Evolutionary conservation across 2,888 invertebrate species (phyloP).

Genomic region (Athrips mouffetella): DNA sequence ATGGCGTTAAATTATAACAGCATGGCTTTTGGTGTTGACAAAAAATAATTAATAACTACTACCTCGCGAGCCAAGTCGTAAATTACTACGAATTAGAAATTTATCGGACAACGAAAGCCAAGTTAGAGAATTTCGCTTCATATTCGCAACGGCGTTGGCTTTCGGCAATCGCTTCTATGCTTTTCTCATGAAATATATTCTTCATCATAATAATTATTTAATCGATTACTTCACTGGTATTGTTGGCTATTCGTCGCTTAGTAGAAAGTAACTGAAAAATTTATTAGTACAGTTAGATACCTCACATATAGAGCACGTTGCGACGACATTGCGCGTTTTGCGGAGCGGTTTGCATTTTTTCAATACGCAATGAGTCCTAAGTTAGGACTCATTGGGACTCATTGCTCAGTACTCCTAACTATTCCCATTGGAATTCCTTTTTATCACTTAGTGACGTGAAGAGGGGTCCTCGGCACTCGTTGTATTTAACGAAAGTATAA

Average conservation of each 20-base stretch:
- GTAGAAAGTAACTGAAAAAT: not conserved
- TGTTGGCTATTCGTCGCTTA: conserved; percentile 5
- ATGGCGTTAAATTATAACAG: conserved; percentile 22
- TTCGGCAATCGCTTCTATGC: conserved; percentile 59
- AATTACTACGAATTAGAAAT: not conserved
- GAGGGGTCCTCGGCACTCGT: too few species aligned
- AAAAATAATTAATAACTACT: conserved; percentile 12
- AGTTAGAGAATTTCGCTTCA: conserved; percentile 29
- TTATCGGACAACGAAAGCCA: conserved; percentile 2
- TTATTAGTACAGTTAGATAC: not conserved
- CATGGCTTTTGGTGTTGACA: conserved; percentile 45
- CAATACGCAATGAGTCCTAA: too few species aligned
- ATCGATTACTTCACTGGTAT: conserved; percentile 15
- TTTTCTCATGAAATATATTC: conserved; percentile 56
- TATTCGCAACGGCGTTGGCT: conserved; percentile 53
- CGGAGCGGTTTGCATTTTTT: too few species aligned
- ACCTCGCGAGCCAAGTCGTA: not conserved
- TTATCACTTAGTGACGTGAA: too few species aligned
- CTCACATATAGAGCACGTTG: too few species aligned
- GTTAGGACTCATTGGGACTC: too few species aligned
- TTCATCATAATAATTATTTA: conserved; percentile 25
- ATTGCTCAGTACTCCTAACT: too few species aligned
- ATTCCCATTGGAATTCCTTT: too few species aligned
- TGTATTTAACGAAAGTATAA: too few species aligned
- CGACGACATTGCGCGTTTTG: too few species aligned